phyloP scores from a whole-genome alignment of 2,888 invertebrate species.

The Macroteleia sp. region DNA sequence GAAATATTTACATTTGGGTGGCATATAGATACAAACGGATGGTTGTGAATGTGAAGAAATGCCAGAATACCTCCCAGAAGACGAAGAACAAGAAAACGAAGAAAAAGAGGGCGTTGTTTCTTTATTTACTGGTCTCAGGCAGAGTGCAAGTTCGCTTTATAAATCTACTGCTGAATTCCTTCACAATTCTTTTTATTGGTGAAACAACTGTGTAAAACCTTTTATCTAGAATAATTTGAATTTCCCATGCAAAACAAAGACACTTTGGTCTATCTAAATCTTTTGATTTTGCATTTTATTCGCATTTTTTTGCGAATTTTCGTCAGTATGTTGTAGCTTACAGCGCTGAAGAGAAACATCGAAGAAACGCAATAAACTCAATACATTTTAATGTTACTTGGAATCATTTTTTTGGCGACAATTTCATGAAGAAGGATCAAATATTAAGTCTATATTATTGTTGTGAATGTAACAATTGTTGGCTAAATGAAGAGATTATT shows the following conservation, averaged over 20 bases:
- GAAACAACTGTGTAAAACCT: conserved; percentile 64
- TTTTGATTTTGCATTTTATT: not conserved
- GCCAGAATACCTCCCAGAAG: conserved; percentile 81
- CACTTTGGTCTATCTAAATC: no score
- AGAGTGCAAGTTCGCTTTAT: conserved; percentile 81
- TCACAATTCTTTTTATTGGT: conserved; percentile 82
- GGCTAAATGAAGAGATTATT: conserved; percentile 56
- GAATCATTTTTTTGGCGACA: not conserved
- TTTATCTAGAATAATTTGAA: conserved; percentile 49
- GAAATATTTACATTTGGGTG: no score
- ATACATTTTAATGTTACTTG: not conserved
- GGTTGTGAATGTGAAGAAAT: conserved; percentile 76
- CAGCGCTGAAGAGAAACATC: not conserved
- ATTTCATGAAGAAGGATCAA: conserved; percentile 9
- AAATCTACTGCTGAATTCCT: conserved; percentile 82
- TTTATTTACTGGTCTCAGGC: conserved; percentile 80
- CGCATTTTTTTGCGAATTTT: conserved; percentile 23
- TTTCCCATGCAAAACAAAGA: no score
- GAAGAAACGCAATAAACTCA: conserved; percentile 3
- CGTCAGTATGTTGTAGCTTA: not conserved
- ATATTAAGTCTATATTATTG: conserved; percentile 39
- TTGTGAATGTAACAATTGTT: conserved; percentile 56
- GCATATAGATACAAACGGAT: no score
- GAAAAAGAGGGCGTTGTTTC: conserved; percentile 82
- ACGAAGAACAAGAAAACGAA: conserved; percentile 78